Conservation (phyloP, 2,113 vertebrate genomes). For the Zosterops borbonicus region DNA sequence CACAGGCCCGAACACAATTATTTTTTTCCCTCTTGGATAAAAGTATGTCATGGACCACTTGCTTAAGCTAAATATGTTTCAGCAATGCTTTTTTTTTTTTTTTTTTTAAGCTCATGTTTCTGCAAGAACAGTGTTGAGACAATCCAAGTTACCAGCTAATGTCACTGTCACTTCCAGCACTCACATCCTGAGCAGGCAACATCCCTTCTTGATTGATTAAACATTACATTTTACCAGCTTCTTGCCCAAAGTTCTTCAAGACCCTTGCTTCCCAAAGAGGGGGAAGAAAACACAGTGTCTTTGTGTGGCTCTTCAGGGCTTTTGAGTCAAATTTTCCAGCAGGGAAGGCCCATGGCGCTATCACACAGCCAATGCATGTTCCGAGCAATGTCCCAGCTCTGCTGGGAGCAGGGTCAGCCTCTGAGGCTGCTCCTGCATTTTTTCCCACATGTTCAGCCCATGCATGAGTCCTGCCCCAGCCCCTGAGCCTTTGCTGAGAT, state of each 20-base stretch:
- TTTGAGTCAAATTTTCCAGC: not conserved
- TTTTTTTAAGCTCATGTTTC: not conserved
- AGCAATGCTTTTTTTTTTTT: not conserved
- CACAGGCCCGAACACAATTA: not conserved
- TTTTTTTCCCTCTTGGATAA: not conserved
- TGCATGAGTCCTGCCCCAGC: not conserved
- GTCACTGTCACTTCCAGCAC: not conserved
- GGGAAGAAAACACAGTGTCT: not conserved
- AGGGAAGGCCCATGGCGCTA: fast-evolving
- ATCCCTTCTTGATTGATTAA: not conserved
- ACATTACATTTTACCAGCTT: not conserved
- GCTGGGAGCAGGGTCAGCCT: not conserved
- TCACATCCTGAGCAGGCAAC: not conserved
- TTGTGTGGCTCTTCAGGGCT: not conserved
- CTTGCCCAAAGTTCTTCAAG: not conserved
- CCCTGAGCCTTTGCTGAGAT: not conserved
- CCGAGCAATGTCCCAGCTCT: not conserved
- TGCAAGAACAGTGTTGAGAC: not conserved
- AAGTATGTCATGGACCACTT: not conserved
- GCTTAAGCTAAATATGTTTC: not conserved
- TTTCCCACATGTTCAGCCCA: not conserved
- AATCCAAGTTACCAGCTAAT: not conserved
- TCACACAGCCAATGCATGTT: fast-evolving
- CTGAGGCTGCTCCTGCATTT: not conserved
- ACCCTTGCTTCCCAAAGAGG: not conserved